Evolutionary conservation across 1,140 invertebrate species (phyloP), one percentile per base, ranked within the genome.

Genomic region (Heliothis virescens): DNA sequence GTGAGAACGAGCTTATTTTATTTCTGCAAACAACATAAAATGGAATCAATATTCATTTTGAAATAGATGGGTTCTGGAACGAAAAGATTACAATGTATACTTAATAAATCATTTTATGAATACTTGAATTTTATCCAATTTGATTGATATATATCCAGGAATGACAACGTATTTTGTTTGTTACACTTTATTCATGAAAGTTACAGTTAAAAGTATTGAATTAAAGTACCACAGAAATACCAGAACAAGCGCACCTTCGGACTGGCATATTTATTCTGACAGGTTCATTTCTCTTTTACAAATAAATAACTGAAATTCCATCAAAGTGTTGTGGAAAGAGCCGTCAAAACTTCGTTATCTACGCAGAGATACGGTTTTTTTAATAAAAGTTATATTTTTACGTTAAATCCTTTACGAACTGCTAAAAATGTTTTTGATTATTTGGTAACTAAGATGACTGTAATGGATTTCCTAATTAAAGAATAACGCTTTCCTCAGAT

Each of bases 271-370:
- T 48, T 18, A 72, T 72, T 55, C 34, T 72, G 21, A 41, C 29
- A 72, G 29, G 3, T 18, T 41, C 16, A 50, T 72, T 53, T 72
- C 52, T 53, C 26, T 72, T 53, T 67, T 50, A 3, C 63, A 15
- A 67, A 41, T 57, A 57, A 72, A 72, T 72, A 41, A 41, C 52
- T 72, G 1, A 26, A 41, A 72, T 72, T 72, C 69, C 52, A 57
- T 57, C 26, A 72, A 57, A 67, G 16, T 72, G 50, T 57, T 53
- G 21, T 72, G 52, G 11, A 72, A 57, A 34, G n/a, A 16, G 15
- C 50, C 48, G 2, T 16, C 52, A 29, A 72, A 34, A 55, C 10
- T 72, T 72, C 15, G 52, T 55, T 26, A 53, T 34, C 16, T 13
- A 9, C 16, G 16, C 47, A 55, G 15, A 72, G 65, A 69, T 26